Conservation (phyloP, 2,888 invertebrate genomes). For the Nephrotoma flavescens region DNA sequence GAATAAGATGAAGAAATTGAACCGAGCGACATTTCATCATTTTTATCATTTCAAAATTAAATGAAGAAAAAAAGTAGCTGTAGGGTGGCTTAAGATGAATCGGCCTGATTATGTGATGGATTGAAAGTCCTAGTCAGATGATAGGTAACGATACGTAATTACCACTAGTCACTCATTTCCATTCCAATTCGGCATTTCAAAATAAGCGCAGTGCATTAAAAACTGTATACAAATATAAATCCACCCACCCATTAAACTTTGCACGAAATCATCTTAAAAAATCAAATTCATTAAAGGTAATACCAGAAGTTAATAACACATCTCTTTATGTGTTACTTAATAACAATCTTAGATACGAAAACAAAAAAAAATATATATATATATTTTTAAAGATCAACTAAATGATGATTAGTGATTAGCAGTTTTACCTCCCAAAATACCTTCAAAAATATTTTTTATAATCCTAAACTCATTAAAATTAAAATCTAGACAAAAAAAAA, state of each 20-base stretch:
- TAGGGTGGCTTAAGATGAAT: neutral
- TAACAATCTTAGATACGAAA: neutral
- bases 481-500: neutral
- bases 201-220: neutral
- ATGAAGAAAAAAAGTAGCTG: neutral
- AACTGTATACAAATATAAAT: neutral
- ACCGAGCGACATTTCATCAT: conserved; percentile 1
- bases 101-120: neutral
- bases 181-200: neutral
- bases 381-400: neutral
- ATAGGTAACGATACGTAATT: neutral
- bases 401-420: neutral
- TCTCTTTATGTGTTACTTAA: neutral
- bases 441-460: neutral
- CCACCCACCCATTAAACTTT: neutral
- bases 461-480: neutral
- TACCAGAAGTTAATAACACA: neutral
- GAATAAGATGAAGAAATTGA: neutral
- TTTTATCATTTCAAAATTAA: neutral
- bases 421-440: neutral
- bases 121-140: neutral
- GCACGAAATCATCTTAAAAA: neutral
- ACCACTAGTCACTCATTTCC: neutral
- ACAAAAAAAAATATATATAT: neutral
- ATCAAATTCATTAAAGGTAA: neutral